A percentile compares a stretch with the other conserved stretches of the same genome.
Evolutionary conservation across 2,113 vertebrate genomes (phyloP).

Genomic region (Euleptes europaea): DNA sequence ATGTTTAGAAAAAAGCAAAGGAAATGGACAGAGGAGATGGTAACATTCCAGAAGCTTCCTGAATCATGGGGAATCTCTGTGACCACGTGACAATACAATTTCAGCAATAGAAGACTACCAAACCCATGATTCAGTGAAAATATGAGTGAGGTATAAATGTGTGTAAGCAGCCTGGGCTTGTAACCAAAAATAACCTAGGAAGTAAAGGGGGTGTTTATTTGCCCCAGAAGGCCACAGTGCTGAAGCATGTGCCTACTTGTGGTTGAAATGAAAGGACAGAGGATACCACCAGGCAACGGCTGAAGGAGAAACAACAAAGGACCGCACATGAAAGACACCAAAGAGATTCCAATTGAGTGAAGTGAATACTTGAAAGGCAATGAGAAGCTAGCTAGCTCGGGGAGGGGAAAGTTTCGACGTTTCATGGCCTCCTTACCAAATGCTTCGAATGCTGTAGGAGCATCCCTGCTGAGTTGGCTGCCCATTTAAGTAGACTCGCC

Average conservation of each 20-base stretch:
- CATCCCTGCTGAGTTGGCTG: background rate
- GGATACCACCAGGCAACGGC: rapidly evolving
- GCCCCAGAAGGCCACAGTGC: rapidly evolving
- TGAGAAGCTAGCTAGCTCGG: background rate
- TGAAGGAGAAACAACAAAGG: conserved; percentile 22
- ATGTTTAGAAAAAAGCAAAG: background rate
- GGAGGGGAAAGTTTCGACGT: background rate
- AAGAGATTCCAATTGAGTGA: background rate
- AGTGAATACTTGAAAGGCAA: conserved; percentile 15
- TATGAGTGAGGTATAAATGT: no score
- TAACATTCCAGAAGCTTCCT: background rate
- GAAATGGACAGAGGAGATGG: background rate
- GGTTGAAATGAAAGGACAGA: background rate
- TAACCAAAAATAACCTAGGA: background rate
- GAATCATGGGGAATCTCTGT: background rate
- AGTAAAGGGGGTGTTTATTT: background rate
- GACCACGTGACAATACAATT: background rate
- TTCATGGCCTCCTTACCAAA: background rate
- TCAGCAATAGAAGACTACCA: no score
- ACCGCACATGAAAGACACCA: background rate
- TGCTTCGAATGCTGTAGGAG: background rate
- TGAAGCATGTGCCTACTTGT: background rate
- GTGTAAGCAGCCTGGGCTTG: no score
- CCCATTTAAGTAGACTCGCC: rapidly evolving
- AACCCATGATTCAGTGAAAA: no score